A percentile compares a stretch with the other conserved stretches of the same genome.
Evolutionary conservation across 2,888 invertebrate species (phyloP).

Genomic region (Erpobdella octoculata): DNA sequence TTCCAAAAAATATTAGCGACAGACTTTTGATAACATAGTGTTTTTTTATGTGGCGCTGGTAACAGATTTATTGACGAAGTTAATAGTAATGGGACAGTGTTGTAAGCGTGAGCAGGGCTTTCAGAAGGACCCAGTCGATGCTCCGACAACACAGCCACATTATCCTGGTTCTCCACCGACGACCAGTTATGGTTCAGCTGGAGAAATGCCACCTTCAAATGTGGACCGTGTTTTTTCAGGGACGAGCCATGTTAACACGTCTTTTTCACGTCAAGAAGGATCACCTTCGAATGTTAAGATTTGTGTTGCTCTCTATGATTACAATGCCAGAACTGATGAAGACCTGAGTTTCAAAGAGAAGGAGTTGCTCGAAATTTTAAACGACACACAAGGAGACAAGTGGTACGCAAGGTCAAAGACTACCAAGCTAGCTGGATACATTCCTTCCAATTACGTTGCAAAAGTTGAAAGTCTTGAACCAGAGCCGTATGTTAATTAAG

Average conservation of each 20-base stretch:
- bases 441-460: slow-evolving; percentile 98
- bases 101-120: slow-evolving; percentile 15
- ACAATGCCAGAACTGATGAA: slow-evolving; percentile 96
- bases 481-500: slow-evolving; percentile 81
- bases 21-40: too few relatives aligned
- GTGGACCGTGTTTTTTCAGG: neutral
- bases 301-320: slow-evolving; percentile 95
- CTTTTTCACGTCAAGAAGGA: neutral
- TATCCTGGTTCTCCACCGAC: slow-evolving; percentile 24
- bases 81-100: slow-evolving; percentile 23
- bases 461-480: slow-evolving; percentile 97
- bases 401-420: slow-evolving; percentile 96
- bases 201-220: neutral
- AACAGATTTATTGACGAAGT: too few relatives aligned
- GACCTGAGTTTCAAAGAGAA: slow-evolving; percentile 98
- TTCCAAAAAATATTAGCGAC: too few relatives aligned
- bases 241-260: neutral
- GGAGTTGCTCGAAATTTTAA: slow-evolving; percentile 92
- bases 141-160: neutral
- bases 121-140: slow-evolving; percentile 12
- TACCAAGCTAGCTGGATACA: slow-evolving; percentile 85
- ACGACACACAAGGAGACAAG: slow-evolving; percentile 96
- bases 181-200: neutral
- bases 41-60: too few relatives aligned
- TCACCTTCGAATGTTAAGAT: slow-evolving; percentile 54